These are phyloP conservation scores for Tethya wilhelma DNA, from an alignment of 37 sponge, comb jelly and placozoan species.

Conservation along the genomic window DNA sequence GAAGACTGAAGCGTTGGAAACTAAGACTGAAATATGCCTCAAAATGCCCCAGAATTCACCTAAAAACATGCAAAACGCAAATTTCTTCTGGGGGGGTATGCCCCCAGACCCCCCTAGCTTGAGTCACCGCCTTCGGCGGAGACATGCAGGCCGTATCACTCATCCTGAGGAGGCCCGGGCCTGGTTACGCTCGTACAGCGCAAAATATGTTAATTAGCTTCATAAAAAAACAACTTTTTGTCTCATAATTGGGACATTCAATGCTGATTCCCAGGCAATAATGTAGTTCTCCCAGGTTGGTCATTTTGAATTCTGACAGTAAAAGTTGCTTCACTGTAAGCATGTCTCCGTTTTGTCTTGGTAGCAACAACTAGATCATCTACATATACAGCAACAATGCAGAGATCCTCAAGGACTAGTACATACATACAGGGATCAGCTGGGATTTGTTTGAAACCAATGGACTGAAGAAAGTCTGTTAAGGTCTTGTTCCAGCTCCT, in stretches of 20 bases:
- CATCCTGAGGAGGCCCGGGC: no score
- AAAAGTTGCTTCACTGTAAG: conserved; percentile 23
- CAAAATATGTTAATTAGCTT: no score
- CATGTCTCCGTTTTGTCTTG: conserved; percentile 37
- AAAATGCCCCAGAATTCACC: no score
- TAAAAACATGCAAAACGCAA: no score
- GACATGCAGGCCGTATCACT: no score
- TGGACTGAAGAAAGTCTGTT: not conserved
- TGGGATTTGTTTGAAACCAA: conserved; percentile 22
- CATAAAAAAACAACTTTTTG: no score
- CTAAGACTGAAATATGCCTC: no score
- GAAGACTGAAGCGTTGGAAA: no score
- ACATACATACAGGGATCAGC: conserved; percentile 58
- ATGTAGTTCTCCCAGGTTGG: conserved; percentile 55
- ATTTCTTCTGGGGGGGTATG: no score
- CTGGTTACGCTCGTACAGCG: no score
- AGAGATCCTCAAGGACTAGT: not conserved
- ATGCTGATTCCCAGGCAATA: conserved; percentile 58
- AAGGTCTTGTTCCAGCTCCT: conserved; percentile 37
- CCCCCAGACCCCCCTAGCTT: no score
- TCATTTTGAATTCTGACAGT: conserved; percentile 40
- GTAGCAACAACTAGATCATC: conserved; percentile 44
- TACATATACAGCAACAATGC: conserved; percentile 57
- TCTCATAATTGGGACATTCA: conserved; percentile 7
- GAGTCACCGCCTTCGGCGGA: no score